Conservation (phyloP, 2,797 vertebrate species). For the Urosaurus nigricauda region DNA sequence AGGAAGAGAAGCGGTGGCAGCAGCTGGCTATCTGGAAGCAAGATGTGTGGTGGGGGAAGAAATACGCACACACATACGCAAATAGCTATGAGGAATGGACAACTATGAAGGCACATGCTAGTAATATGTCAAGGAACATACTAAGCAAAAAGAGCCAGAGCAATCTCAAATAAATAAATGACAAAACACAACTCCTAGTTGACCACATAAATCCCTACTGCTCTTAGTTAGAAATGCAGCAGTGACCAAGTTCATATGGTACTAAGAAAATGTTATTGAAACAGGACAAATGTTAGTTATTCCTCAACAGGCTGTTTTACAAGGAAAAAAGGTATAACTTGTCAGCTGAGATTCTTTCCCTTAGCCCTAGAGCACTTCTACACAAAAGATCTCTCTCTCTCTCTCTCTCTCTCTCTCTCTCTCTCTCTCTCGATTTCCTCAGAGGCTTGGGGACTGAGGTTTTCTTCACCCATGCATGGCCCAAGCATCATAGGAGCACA, state of each 20-base stretch:
- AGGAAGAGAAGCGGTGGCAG: conserved; percentile 26
- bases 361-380: background rate
- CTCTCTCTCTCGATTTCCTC: background rate
- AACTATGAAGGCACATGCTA: conserved; percentile 11
- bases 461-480: background rate
- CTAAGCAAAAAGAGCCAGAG: conserved; percentile 8
- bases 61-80: background rate
- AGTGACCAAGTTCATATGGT: background rate
- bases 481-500: background rate
- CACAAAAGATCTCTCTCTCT: no score
- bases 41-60: background rate
- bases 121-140: background rate
- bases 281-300: background rate
- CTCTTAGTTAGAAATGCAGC: background rate
- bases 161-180: conserved; percentile 1
- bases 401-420: no score
- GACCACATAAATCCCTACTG: background rate
- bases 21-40: conserved; percentile 35
- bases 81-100: conserved; percentile 16
- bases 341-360: background rate
- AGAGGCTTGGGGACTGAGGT: background rate
- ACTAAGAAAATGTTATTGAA: conserved; percentile 8
- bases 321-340: background rate
- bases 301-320: background rate
- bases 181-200: background rate